Evolutionary conservation across 1,140 invertebrate genomes (phyloP).

Genomic region (Hycleus phaleratus): DNA sequence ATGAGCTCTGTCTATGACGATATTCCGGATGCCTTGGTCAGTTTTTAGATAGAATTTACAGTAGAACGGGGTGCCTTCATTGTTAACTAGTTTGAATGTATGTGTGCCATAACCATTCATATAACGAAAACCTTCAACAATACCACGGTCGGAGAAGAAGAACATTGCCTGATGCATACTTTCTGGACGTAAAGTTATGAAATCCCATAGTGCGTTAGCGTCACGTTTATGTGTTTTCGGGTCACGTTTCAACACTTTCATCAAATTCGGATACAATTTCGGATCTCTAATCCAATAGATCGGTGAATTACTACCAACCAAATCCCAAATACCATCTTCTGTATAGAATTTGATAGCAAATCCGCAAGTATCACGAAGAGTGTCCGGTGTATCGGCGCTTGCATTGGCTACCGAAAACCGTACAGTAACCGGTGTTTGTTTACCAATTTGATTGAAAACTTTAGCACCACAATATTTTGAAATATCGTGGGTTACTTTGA

Average conservation of each 20-base stretch:
- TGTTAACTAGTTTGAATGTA: constrained; percentile 83
- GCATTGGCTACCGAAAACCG: constrained; percentile 84
- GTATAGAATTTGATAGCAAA: constrained; percentile 90
- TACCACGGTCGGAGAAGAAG: constrained; percentile 73
- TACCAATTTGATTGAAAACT: constrained; percentile 76
- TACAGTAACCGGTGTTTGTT: constrained; percentile 72
- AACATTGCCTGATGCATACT: constrained; percentile 74
- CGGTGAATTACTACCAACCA: constrained; percentile 87
- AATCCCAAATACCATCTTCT: constrained; percentile 87
- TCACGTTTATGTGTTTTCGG: constrained; percentile 81
- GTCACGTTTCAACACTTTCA: constrained; percentile 84
- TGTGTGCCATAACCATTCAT: constrained; percentile 92
- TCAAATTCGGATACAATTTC: constrained; percentile 75
- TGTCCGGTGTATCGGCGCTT: constrained; percentile 76
- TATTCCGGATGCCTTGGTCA: constrained; percentile 78
- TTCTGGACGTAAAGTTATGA: constrained; percentile 75
- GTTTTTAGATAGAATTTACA: constrained; percentile 90
- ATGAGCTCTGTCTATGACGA: constrained; percentile 58
- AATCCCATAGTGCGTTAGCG: constrained; percentile 87
- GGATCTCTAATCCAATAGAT: constrained; percentile 89
- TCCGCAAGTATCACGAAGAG: constrained; percentile 76
- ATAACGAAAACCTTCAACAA: constrained; percentile 75
- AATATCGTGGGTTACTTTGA: constrained; percentile 90
- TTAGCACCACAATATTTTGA: constrained; percentile 75
- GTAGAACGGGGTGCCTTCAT: constrained; percentile 59